Evolutionary conservation across 2,113 vertebrate genomes (phyloP), one percentile per base, ranked within the genome.

Genomic region (Oreocharis arfaki): DNA sequence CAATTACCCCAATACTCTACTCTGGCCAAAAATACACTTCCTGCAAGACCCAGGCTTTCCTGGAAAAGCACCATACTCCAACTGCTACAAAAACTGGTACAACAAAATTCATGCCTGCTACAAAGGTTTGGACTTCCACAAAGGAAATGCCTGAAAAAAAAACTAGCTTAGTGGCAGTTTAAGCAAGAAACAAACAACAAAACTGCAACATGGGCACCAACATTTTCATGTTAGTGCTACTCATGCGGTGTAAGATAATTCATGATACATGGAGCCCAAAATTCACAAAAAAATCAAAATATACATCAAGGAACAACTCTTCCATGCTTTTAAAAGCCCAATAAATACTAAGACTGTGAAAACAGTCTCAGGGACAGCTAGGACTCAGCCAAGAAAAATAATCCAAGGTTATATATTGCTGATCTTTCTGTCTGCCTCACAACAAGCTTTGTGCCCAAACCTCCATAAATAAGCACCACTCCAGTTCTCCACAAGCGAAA

Each of bases 391-490:
- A 95, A 92, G 73, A 81, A 87, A 92, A 96, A 90, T 44, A 78
- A 67, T 21, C 75, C 63, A 32, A 70, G 23, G 59, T 94, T 73
- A 81, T 39, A 67, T 42, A 87, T 10, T 74, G 89, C 79, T 84
- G 73, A 71, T 46, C 57, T 78, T 65, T 57, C 64, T 37, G 67
- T 76, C 67, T 91, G 59, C 46, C 64, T 75, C 84, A 70, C 76
- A 88, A 33, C 14, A 65, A 88, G 33, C 46, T 93, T 17, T 76
- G 82, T 88, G 20, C 27, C 49, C 49, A 89, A 88, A 61, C 8
- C 60, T 76, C 52, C 90, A 92, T 49, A 88, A 97, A 88, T 39
- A 86, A 96, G 18, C 89, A 2, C 23, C 64, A 77, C 60, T 74
- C 33, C 56, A 67, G 24, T 12, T 83, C 68, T 44, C 50, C 76